Evolutionary conservation across 2,113 vertebrate species (phyloP).

Genomic region (Zosterops borbonicus): DNA sequence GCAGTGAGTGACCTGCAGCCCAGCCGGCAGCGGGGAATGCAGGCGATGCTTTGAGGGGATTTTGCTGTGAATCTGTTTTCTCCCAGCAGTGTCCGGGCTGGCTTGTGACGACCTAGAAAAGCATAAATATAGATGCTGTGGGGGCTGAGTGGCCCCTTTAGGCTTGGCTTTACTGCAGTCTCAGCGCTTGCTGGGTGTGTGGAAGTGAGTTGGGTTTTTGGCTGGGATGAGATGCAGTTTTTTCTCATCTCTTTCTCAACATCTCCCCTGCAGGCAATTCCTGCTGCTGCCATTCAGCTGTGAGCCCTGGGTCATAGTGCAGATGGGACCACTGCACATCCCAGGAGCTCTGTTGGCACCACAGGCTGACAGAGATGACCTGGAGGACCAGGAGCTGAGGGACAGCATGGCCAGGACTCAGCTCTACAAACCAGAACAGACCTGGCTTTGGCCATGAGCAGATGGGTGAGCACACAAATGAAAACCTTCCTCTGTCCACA

Average conservation of each 20-base stretch:
- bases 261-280: neutral
- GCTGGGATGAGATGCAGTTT: neutral
- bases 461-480: neutral
- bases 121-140: neutral
- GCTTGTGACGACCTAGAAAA: neutral
- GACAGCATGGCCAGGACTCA: neutral
- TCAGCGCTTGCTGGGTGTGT: neutral
- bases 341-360: neutral
- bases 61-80: neutral
- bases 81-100: neutral
- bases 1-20: neutral
- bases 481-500: neutral
- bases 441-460: neutral
- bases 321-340: neutral
- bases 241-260: neutral
- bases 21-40: neutral
- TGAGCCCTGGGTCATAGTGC: neutral
- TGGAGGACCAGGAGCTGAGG: neutral
- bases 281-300: neutral
- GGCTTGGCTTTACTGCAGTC: neutral
- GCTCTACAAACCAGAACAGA: neutral
- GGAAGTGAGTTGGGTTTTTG: neutral
- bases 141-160: neutral
- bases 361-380: neutral
- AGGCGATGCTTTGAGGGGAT: neutral